Evolutionary conservation across 2,797 vertebrate species (phyloP).

Genomic region (Rhadinocentrus ornatus): DNA sequence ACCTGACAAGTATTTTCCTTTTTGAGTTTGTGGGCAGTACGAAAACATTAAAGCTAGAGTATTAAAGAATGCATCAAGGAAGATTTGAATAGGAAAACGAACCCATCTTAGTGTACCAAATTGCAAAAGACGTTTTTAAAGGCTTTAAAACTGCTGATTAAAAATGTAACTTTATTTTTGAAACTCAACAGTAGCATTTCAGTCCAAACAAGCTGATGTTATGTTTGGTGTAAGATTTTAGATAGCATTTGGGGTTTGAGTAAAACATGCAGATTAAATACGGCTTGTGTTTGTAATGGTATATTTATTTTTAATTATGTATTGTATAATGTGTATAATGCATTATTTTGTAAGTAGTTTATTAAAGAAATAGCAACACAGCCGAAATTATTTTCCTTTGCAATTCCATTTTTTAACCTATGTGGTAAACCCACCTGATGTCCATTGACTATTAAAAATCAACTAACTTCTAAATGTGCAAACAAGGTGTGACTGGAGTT

Average conservation of each 20-base stretch:
- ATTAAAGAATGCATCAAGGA: not conserved
- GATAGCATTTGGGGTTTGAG: not conserved
- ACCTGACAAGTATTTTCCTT: slow-evolving; percentile 39
- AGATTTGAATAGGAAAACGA: slow-evolving; percentile 2
- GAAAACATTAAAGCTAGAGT: not conserved
- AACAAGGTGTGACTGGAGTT: slow-evolving; percentile 85
- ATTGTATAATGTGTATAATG: too few species aligned
- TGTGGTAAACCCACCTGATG: not conserved
- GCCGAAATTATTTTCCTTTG: too few species aligned
- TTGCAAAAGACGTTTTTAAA: not conserved
- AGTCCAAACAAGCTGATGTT: not conserved
- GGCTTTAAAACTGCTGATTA: not conserved
- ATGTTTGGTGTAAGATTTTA: not conserved
- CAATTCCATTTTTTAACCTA: not conserved
- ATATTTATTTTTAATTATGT: too few species aligned
- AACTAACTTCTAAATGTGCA: not conserved
- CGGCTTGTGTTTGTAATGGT: too few species aligned
- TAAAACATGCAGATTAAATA: not conserved
- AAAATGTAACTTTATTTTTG: not conserved
- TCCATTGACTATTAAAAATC: not conserved
- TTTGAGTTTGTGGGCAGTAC: not conserved
- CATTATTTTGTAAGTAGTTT: too few species aligned
- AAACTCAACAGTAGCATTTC: not conserved
- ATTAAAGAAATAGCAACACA: too few species aligned
- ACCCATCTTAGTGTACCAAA: not conserved